Evolutionary conservation across 2,888 invertebrate genomes (phyloP).

Genomic region (Pristionchus fissidentatus): DNA sequence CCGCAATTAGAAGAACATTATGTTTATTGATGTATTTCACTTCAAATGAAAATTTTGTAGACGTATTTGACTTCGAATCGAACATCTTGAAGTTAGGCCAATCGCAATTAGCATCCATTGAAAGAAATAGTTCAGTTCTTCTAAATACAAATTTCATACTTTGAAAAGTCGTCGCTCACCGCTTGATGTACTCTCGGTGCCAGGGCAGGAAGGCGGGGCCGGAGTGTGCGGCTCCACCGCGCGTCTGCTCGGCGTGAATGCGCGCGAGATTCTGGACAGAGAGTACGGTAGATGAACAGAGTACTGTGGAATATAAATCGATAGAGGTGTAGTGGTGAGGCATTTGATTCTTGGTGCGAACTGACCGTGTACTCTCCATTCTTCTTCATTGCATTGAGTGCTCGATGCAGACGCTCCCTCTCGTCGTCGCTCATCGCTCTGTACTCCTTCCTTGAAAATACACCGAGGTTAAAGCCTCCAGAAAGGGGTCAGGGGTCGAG

Average conservation of each 20-base stretch:
- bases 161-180: no score
- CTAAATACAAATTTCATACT: no score
- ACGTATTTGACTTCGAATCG: no score
- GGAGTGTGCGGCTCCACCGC: conserved; percentile 70
- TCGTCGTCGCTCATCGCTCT: conserved; percentile 36
- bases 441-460: conserved; percentile 37
- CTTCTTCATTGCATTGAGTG: conserved; percentile 29
- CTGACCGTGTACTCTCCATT: conserved; percentile 40
- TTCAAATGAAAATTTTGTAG: no score
- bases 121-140: no score
- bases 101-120: no score
- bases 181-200: conserved; percentile 70
- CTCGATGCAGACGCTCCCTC: background rate
- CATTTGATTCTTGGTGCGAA: background rate
- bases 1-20: background rate
- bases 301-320: background rate
- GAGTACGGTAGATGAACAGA: background rate
- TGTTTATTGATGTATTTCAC: background rate
- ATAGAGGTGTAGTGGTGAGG: background rate
- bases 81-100: no score
- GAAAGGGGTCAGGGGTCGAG: no score
- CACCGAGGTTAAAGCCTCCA: no score
- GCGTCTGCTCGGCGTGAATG: conserved; percentile 66
- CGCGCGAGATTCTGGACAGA: conserved; percentile 51
- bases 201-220: conserved; percentile 73